A percentile compares a stretch with the other conserved stretches of the same genome.
phyloP scores from a whole-genome alignment of 2,888 invertebrate species.

The Metacarcinus magister region DNA sequence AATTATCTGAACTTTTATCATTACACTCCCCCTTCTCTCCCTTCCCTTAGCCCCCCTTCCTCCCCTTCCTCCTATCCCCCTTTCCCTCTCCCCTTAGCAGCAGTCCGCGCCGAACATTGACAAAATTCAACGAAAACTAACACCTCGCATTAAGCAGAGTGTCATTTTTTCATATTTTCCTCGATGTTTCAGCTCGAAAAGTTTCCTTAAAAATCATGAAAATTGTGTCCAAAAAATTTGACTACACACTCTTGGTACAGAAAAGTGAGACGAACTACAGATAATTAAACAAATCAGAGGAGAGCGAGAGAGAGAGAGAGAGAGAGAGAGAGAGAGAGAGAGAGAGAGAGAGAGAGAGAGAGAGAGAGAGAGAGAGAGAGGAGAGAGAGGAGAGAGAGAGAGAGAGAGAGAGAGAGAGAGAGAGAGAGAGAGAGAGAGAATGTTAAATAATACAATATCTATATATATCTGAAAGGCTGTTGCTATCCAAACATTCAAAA shows the following conservation, averaged over 20 bases:
- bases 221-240: not conserved
- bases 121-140: not conserved
- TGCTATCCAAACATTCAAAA: too few relatives aligned
- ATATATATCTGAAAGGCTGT: too few relatives aligned
- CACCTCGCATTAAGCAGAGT: not conserved
- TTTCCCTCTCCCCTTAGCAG: too few relatives aligned
- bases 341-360: not conserved
- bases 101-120: not conserved
- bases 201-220: not conserved
- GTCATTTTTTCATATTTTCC: not conserved
- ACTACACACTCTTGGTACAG: not conserved
- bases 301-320: not conserved
- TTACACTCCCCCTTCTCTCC: not conserved
- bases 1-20: not conserved
- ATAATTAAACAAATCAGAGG: not conserved
- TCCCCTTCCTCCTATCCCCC: not conserved
- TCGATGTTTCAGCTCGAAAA: not conserved
- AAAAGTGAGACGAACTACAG: not conserved
- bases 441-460: too few relatives aligned
- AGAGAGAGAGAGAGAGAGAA: not conserved
- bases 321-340: not conserved
- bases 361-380: not conserved
- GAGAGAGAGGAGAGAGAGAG: not conserved
- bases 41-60: not conserved
- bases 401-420: slow-evolving; percentile 2